These are phyloP conservation scores for Frankliniella fusca DNA, from an alignment of 2,888 invertebrate genomes.

Conservation along the genomic window DNA sequence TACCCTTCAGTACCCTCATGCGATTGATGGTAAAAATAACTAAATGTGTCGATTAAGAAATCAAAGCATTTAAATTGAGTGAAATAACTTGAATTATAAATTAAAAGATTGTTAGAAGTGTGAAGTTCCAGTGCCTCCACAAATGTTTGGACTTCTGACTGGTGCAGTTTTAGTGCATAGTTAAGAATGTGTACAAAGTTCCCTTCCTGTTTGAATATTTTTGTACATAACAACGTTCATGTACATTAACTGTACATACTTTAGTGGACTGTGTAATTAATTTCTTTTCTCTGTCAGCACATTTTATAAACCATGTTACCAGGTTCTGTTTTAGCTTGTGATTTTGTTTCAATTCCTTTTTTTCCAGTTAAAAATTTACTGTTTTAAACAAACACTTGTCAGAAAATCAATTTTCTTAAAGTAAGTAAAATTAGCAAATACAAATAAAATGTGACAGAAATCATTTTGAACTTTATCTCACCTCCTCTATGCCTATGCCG, in stretches of 20 bases:
- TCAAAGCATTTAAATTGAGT: background rate
- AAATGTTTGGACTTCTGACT: conserved; percentile 1
- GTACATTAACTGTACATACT: conserved; percentile 10
- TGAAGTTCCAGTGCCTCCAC: background rate
- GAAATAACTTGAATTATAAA: background rate
- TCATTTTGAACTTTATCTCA: too few species aligned
- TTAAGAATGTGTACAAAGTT: background rate
- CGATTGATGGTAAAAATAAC: background rate
- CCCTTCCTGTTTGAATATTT: background rate
- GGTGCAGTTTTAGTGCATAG: background rate
- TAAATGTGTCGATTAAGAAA: background rate
- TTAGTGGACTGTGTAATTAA: background rate
- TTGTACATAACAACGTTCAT: background rate
- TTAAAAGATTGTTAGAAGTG: background rate
- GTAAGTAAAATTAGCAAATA: too few species aligned
- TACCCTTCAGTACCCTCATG: background rate
- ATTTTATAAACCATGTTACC: background rate
- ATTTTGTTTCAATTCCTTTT: background rate
- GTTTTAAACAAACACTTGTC: too few species aligned
- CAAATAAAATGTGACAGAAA: too few species aligned
- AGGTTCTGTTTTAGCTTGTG: background rate
- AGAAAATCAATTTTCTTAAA: too few species aligned
- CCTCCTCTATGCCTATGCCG: too few species aligned
- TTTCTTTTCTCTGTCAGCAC: background rate
- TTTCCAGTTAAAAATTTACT: too few species aligned